Conservation (phyloP, 2,888 invertebrate species). For the Melieria crassipennis region DNA sequence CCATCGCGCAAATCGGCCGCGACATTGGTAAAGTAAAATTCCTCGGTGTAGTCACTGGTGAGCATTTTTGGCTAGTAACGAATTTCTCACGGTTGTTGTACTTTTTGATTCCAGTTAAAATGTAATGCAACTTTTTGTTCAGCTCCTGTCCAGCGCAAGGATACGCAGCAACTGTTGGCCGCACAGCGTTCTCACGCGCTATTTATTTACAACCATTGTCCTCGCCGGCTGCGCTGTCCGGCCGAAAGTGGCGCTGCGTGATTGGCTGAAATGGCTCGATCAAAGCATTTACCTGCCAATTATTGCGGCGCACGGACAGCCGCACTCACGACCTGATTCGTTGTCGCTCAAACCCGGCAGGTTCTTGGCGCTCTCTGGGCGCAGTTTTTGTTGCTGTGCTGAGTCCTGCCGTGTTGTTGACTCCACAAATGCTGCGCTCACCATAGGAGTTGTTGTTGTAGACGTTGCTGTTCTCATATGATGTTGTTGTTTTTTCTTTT, state of each 20-base stretch:
- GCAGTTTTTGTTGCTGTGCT: not conserved
- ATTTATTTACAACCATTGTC: slow-evolving; percentile 39
- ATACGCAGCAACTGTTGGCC: slow-evolving; percentile 33
- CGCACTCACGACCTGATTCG: slow-evolving; percentile 36
- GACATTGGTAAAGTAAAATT: slow-evolving; percentile 30
- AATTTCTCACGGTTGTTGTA: not conserved
- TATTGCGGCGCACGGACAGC: not conserved
- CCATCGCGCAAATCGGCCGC: not conserved
- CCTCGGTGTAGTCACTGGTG: slow-evolving; percentile 41
- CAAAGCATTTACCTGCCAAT: not conserved
- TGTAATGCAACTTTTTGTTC: slow-evolving; percentile 6
- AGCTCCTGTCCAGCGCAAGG: slow-evolving; percentile 18
- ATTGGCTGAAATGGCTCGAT: slow-evolving; percentile 38
- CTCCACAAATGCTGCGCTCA: not conserved
- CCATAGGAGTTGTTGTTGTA: slow-evolving; percentile 18
- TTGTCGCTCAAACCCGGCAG: slow-evolving; percentile 3
- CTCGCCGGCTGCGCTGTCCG: slow-evolving; percentile 2
- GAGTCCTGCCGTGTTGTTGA: slow-evolving; percentile 2
- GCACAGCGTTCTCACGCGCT: slow-evolving; percentile 27
- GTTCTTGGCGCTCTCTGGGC: no score
- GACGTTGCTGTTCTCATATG: slow-evolving; percentile 23
- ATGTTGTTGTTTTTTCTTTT: slow-evolving; percentile 4
- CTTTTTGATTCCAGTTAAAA: not conserved
- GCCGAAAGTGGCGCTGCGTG: slow-evolving; percentile 14
- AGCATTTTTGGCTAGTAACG: slow-evolving; percentile 34